phyloP scores from a whole-genome alignment of 2,113 vertebrate genomes.

The Malurus elegans region DNA sequence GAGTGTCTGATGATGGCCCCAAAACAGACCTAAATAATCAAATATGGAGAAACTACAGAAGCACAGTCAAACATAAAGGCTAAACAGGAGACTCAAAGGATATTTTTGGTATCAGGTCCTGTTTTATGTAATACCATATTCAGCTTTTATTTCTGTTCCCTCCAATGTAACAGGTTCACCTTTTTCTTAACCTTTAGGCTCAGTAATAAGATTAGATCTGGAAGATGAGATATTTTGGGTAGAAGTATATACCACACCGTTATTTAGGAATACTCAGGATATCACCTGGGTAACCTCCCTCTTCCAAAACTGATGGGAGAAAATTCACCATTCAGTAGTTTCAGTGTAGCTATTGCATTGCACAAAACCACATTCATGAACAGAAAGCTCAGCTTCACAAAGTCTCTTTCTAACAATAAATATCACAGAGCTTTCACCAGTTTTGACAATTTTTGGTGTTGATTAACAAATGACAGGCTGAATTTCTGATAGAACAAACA shows the following conservation, averaged over 20 bases:
- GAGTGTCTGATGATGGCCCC: not conserved
- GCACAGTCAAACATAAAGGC: not conserved
- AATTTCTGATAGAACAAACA: not conserved
- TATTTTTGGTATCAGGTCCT: not conserved
- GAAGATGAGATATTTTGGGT: not conserved
- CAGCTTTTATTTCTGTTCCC: not conserved
- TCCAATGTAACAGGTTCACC: fast-evolving
- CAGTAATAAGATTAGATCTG: not conserved
- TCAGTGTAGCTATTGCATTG: not conserved
- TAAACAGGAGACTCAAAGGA: not conserved
- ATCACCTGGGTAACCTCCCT: not conserved
- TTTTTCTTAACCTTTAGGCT: not conserved
- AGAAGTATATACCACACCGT: not conserved
- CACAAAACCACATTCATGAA: not conserved
- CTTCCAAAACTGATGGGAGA: not conserved
- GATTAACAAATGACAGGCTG: not conserved
- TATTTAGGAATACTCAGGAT: not conserved
- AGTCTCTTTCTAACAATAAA: not conserved
- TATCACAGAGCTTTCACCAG: not conserved
- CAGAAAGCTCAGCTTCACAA: not conserved
- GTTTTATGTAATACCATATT: not conserved
- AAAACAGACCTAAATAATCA: not conserved
- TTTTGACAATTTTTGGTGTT: not conserved
- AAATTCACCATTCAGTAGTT: not conserved
- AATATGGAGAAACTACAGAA: not conserved